Evolutionary conservation across 2,113 vertebrate species (phyloP), one percentile per base, ranked within the genome.

Genomic region (Coreoperca whiteheadi): DNA sequence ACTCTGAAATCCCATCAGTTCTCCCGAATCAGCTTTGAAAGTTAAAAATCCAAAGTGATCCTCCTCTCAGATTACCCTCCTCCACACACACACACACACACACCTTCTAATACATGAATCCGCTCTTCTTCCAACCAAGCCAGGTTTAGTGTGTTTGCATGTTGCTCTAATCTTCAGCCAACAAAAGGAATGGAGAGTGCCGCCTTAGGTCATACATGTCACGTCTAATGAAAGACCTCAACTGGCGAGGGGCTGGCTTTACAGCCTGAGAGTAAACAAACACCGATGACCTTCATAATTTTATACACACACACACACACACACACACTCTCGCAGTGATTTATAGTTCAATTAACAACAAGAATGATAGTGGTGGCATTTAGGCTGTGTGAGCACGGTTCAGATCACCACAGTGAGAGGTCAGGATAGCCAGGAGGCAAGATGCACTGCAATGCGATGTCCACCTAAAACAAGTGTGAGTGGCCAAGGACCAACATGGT

Each of bases 281-380:
- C 83, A 83, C 43, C 5, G 41, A 41, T 91, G 91, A 92, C 92
- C 89, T 93, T 91, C 79, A 87, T 25, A 32, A 54, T 50, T 41
- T 84, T 56, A 32, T 63, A 80, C 56, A 76, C 61, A 32, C 53
- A 56, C 46, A 68, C 34, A 61, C n/a, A 30, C 39, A 46, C 59
- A 37, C 68, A 37, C 20, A 82, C 28, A 21, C 39, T 51, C 69
- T 6, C 11, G 0, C 53, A 18, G 37, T 82, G 83, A 92, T 90
- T 89, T 88, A 90, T 88, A 88, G 81, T 89, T 87, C 87, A 92
- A 84, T 92, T 91, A 92, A 80, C 83, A 86, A 82, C 61, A 65
- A 78, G 69, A 90, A 87, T 73, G 84, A 90, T 86, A 73, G 84
- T 51, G 12, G 57, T 87, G 87, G 83, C 77, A 84, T 94, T 91